Conservation (phyloP, 2,888 invertebrate genomes). For the Tiliacea citrago region DNA sequence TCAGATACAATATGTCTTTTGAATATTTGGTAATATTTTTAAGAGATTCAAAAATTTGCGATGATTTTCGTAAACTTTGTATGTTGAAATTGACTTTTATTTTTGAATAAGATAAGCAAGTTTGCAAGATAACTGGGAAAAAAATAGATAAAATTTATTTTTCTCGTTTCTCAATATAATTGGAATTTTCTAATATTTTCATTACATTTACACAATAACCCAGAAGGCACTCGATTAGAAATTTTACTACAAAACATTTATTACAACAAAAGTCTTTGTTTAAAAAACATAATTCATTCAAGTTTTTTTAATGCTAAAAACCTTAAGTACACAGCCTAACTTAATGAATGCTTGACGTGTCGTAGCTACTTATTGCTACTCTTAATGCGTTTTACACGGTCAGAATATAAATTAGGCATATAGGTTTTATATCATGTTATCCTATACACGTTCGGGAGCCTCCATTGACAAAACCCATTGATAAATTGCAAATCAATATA, state of each 20-base stretch:
- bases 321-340: conserved; percentile 18
- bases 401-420: conserved; percentile 40
- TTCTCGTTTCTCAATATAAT: not conserved
- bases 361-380: conserved; percentile 38
- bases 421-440: conserved; percentile 34
- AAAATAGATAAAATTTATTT: too few species aligned
- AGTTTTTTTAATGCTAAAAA: conserved; percentile 19
- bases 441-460: conserved; percentile 34
- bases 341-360: conserved; percentile 40
- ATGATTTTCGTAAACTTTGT: too few species aligned
- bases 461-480: conserved; percentile 56
- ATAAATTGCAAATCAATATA: conserved; percentile 51
- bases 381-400: conserved; percentile 38
- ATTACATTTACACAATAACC: not conserved
- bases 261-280: conserved; percentile 4
- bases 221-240: not conserved
- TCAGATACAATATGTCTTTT: conserved; percentile 51
- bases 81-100: too few species aligned
- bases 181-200: not conserved
- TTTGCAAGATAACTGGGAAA: too few species aligned
- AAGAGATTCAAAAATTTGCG: too few species aligned
- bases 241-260: not conserved
- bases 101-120: not conserved
- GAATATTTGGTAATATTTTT: not conserved
- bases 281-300: not conserved